These are phyloP conservation scores for Anastrepha obliqua DNA, from an alignment of 1,140 invertebrate species.

Conservation along the genomic window DNA sequence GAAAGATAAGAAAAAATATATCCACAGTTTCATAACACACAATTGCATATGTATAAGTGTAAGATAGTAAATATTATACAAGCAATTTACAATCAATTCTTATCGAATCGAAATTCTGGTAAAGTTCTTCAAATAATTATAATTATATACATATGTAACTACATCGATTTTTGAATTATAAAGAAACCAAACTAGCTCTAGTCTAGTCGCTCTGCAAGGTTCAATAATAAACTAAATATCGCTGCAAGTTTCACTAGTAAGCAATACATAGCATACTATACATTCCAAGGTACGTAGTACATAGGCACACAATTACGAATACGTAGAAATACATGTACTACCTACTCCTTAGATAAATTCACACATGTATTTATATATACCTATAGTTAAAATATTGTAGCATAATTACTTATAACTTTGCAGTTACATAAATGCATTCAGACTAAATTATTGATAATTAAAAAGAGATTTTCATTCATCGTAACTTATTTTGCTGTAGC, in stretches of 20 bases:
- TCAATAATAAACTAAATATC: neutral
- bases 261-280: constrained; percentile 45
- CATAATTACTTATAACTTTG: constrained; percentile 12
- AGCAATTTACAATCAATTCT: constrained; percentile 37
- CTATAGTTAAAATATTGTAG: constrained; percentile 2
- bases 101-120: constrained; percentile 18
- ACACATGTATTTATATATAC: constrained; percentile 1
- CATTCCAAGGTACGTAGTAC: constrained; percentile 48
- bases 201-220: neutral
- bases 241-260: constrained; percentile 32
- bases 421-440: constrained; percentile 6
- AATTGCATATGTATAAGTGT: neutral
- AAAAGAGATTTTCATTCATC: neutral
- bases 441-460: neutral
- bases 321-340: neutral
- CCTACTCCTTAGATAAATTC: neutral
- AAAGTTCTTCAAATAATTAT: constrained; percentile 1
- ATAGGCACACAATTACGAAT: neutral
- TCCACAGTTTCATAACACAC: neutral
- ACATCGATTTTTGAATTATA: constrained; percentile 2
- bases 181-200: neutral
- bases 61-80: neutral
- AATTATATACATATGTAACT: neutral
- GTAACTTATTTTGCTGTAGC: neutral
- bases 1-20: neutral